Evolutionary conservation across 1,140 invertebrate genomes (phyloP).

Genomic region (Vanessa tameamea): DNA sequence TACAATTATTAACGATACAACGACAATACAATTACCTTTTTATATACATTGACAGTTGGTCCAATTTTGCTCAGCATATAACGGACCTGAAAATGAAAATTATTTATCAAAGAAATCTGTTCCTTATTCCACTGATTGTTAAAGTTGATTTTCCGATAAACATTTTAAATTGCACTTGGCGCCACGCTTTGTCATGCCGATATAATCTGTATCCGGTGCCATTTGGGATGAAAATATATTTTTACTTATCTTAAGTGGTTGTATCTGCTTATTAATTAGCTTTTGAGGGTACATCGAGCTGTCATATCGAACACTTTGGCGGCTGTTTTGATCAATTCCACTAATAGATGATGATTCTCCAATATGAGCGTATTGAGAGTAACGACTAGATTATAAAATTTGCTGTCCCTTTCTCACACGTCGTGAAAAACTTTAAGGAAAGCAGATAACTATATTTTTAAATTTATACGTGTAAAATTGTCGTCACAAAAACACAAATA

Average conservation of each 20-base stretch:
- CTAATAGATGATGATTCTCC: conserved; percentile 70
- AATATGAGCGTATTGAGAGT: conserved; percentile 42
- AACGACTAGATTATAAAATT: conserved; percentile 35
- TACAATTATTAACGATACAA: conserved; percentile 20
- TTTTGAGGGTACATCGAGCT: conserved; percentile 70
- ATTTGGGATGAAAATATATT: conserved; percentile 79
- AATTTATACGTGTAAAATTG: no score
- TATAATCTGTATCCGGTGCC: conserved; percentile 77
- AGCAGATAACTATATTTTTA: no score
- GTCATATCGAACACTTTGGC: conserved; percentile 77
- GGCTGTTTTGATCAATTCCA: conserved; percentile 46
- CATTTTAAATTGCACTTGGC: conserved; percentile 51
- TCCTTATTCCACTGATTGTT: neutral
- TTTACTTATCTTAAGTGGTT: conserved; percentile 80
- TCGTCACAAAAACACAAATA: no score
- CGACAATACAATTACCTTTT: conserved; percentile 16
- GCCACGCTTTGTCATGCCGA: conserved; percentile 78
- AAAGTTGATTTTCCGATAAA: conserved; percentile 38
- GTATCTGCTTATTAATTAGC: conserved; percentile 80
- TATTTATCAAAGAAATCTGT: conserved; percentile 11
- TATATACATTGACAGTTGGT: conserved; percentile 17
- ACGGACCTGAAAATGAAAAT: conserved; percentile 4
- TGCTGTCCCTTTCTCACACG: conserved; percentile 8
- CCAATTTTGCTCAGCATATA: conserved; percentile 23
- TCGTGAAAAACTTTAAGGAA: neutral